These are phyloP conservation scores for Sylvia borin DNA, from an alignment of 2,797 vertebrate species.

Conservation along the genomic window DNA sequence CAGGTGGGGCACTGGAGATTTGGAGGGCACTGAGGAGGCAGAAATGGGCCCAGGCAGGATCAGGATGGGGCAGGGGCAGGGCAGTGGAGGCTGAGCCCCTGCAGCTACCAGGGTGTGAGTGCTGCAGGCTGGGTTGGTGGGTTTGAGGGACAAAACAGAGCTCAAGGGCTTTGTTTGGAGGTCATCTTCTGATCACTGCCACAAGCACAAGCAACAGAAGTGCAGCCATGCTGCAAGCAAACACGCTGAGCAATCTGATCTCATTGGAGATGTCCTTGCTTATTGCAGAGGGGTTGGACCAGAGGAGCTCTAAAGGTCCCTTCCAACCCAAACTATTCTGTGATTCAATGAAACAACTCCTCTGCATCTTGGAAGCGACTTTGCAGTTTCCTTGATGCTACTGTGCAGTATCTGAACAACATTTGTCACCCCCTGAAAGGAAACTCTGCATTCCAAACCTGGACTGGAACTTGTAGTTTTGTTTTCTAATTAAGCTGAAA, in stretches of 20 bases:
- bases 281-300: neutral
- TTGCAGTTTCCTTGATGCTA: neutral
- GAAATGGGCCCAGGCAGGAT: neutral
- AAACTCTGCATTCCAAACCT: neutral
- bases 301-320: neutral
- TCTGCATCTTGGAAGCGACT: neutral
- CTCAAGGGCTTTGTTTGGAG: neutral
- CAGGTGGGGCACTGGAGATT: neutral
- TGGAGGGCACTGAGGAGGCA: fast-evolving
- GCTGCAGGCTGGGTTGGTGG: neutral
- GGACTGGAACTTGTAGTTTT: neutral
- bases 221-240: neutral
- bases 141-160: neutral
- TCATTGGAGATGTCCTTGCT: neutral
- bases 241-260: neutral
- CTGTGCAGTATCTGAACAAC: neutral
- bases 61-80: neutral
- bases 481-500: neutral
- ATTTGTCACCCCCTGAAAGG: neutral
- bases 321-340: neutral
- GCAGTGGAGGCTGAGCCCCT: neutral
- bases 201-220: neutral
- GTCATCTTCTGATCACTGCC: neutral
- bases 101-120: fast-evolving
- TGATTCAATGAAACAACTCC: neutral